Conservation (phyloP, 2,888 invertebrate species). For the Graphium colonna region DNA sequence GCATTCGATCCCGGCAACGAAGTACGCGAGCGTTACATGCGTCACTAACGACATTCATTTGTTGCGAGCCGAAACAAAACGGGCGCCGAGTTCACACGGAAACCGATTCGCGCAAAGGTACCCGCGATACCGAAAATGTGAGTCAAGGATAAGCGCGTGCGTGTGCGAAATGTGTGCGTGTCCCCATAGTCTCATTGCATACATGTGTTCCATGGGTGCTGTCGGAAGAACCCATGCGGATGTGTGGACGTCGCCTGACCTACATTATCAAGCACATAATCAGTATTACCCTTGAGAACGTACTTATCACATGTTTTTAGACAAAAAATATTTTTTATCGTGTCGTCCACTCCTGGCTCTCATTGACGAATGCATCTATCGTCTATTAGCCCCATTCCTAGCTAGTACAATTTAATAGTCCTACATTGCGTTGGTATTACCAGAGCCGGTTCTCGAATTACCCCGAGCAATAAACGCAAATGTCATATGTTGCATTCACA, state of each 20-base stretch:
- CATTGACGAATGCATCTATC: background rate
- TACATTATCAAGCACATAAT: no score
- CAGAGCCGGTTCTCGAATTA: slow-evolving; percentile 25
- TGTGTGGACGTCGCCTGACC: no score
- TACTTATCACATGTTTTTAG: no score
- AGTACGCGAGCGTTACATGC: slow-evolving; percentile 23
- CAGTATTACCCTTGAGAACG: no score
- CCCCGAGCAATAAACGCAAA: slow-evolving; percentile 24
- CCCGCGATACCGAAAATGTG: slow-evolving; percentile 19
- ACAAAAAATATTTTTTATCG: no score
- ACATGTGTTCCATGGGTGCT: no score
- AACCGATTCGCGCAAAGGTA: slow-evolving; percentile 66
- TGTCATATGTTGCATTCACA: slow-evolving; percentile 26
- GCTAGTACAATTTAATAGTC: no score
- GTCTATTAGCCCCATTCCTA: slow-evolving; percentile 4
- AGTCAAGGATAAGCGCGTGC: slow-evolving; percentile 18
- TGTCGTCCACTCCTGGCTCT: background rate
- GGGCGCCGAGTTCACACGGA: slow-evolving; percentile 68
- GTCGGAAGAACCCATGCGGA: no score
- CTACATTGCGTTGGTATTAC: slow-evolving; percentile 2
- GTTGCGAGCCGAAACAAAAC: slow-evolving; percentile 8
- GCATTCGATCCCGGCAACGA: slow-evolving; percentile 13
- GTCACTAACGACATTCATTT: slow-evolving; percentile 31
- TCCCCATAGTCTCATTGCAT: background rate
- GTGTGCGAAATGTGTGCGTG: slow-evolving; percentile 1